phyloP scores from a whole-genome alignment of 1,140 invertebrate genomes.

The Macrosteles quadrilineatus region DNA sequence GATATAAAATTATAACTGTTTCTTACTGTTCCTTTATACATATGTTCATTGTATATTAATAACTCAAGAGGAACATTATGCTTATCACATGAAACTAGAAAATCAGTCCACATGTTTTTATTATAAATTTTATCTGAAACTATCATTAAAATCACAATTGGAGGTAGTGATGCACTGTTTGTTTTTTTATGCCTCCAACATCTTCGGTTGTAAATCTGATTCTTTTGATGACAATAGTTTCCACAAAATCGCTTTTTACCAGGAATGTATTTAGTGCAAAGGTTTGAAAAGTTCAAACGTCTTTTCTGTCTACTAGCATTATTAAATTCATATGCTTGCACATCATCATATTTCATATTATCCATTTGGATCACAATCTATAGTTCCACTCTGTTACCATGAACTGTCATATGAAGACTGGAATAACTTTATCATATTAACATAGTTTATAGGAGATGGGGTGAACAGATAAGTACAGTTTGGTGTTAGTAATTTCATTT shows the following conservation, averaged over 20 bases:
- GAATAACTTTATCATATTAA: no score
- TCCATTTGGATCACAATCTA: no score
- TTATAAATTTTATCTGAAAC: not conserved
- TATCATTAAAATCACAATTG: not conserved
- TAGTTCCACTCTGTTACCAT: no score
- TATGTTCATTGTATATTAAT: not conserved
- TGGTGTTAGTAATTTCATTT: no score
- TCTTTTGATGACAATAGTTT: not conserved
- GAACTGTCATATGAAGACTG: no score
- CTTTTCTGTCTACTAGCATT: no score
- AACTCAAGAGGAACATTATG: not conserved
- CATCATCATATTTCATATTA: no score
- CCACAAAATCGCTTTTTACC: not conserved
- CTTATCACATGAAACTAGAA: not conserved
- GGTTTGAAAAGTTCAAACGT: not conserved
- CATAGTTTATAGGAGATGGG: no score
- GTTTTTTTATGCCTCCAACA: not conserved
- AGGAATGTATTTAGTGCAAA: not conserved
- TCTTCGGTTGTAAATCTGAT: not conserved
- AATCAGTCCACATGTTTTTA: not conserved
- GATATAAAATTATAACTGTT: constrained; percentile 1
- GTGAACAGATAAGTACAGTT: no score
- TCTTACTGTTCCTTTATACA: not conserved
- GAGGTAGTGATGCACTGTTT: not conserved
- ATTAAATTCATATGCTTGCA: no score